These are phyloP conservation scores for Cotesia glomerata DNA, from an alignment of 1,140 invertebrate species.

Conservation along the genomic window DNA sequence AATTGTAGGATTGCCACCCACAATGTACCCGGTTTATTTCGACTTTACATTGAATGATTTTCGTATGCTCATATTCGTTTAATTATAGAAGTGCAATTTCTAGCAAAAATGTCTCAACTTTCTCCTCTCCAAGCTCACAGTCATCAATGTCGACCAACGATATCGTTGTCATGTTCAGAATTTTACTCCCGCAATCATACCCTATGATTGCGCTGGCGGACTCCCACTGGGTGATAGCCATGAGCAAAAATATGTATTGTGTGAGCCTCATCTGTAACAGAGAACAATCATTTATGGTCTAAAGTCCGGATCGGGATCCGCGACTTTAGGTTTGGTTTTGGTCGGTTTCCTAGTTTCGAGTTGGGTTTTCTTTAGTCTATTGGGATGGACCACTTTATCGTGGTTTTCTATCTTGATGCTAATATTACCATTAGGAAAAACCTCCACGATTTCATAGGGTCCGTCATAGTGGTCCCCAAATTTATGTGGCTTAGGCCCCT, in stretches of 20 bases:
- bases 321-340: neutral
- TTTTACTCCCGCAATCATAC: slow-evolving; percentile 5
- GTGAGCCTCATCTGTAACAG: neutral
- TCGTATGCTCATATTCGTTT: neutral
- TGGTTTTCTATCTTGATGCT: neutral
- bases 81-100: neutral
- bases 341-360: neutral
- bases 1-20: neutral
- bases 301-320: neutral
- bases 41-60: slow-evolving; percentile 1
- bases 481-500: neutral
- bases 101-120: neutral
- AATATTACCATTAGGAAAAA: neutral
- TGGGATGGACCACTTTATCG: neutral
- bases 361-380: neutral
- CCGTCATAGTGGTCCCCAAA: slow-evolving; percentile 13
- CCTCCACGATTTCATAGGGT: slow-evolving; percentile 7
- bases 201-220: neutral
- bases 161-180: slow-evolving; percentile 1
- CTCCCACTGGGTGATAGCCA: neutral
- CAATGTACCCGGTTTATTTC: no score
- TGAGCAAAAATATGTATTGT: neutral
- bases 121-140: neutral
- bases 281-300: neutral
- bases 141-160: slow-evolving; percentile 1